Evolutionary conservation across 2,113 vertebrate species (phyloP).

Genomic region (Serilophus lunatus): DNA sequence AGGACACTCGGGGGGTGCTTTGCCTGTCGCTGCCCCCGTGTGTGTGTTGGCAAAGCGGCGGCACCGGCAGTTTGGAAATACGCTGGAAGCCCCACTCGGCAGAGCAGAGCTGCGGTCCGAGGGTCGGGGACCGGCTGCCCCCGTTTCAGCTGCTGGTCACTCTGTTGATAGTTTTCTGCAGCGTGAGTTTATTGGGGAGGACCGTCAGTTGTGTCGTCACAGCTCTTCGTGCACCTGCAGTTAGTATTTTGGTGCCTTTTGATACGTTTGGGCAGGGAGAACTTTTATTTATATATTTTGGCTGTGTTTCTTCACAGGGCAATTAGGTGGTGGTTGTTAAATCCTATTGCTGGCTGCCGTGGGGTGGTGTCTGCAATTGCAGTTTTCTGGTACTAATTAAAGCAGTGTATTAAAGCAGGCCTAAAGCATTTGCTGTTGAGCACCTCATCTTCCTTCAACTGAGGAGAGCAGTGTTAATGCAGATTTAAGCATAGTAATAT

Average conservation of each 20-base stretch:
- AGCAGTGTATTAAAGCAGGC: neutral
- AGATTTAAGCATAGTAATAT: neutral
- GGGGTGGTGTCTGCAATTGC: neutral
- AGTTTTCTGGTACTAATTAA: neutral
- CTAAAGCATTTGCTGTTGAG: neutral
- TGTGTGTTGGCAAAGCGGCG: too few relatives aligned
- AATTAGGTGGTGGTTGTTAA: neutral
- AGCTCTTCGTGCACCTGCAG: neutral
- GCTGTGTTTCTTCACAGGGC: neutral
- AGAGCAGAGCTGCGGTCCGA: neutral
- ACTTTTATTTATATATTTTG: neutral
- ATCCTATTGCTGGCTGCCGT: neutral
- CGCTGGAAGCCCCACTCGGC: too few relatives aligned
- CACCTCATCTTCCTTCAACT: neutral
- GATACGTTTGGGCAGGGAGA: neutral
- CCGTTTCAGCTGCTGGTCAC: fast-evolving
- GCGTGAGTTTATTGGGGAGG: neutral
- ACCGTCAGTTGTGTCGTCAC: neutral
- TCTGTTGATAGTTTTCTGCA: neutral
- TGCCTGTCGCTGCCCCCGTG: too few relatives aligned
- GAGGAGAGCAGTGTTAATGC: neutral
- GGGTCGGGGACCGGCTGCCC: neutral
- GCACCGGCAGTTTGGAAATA: too few relatives aligned
- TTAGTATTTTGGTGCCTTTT: neutral
- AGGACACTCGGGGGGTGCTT: too few relatives aligned